Evolutionary conservation across 1,140 invertebrate species (phyloP), one percentile per base, ranked within the genome.

Genomic region (Yoshiicerus persimilis): DNA sequence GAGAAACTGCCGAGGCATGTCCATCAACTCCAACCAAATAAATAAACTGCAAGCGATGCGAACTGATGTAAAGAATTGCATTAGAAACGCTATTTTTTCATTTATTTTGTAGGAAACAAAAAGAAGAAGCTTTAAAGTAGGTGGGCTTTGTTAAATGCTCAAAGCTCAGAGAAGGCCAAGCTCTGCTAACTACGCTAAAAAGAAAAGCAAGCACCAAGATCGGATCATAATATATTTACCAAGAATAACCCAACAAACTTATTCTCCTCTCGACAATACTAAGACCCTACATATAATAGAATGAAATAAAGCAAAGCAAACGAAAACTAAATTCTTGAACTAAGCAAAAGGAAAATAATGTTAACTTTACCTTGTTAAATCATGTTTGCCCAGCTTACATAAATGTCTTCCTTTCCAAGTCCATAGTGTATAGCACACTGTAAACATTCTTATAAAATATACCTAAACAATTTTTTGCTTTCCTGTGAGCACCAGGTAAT

Each of bases 131-230:
- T 80, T 80, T 80, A 80, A 16, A 36, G 32, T 23, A 80, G 75
- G 75, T 80, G 75, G 75, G 75, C 75, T 80, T 70, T 70, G 66
- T 30, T 23, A n/a, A 5, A 80, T 34, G 34, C 30, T 80, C 32
- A 56, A 56, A 56, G 47, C 47, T 56, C 47, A 56, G 6, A n/a
- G 16, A 56, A 56, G 47, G 47, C 47, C 47, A 80, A 80, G 75
- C 75, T 80, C 32, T 80, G 75, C 75, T 80, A 80, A 80, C 75
- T 80, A 80, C 75, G 38, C 75, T 36, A 36, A 80, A 80, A 80
- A 70, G 64, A 30, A 30, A 70, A 70, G 64, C 64, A 25, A 70
- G 64, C 64, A 70, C 47, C 16, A 56, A n/a, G 1, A 56, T 56
- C 47, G 20, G 47, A 56, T 56, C 47, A 56, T 56, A 56, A 56